These are phyloP conservation scores for Synergus japonicus DNA, from an alignment of 2,888 invertebrate genomes.

Conservation along the genomic window DNA sequence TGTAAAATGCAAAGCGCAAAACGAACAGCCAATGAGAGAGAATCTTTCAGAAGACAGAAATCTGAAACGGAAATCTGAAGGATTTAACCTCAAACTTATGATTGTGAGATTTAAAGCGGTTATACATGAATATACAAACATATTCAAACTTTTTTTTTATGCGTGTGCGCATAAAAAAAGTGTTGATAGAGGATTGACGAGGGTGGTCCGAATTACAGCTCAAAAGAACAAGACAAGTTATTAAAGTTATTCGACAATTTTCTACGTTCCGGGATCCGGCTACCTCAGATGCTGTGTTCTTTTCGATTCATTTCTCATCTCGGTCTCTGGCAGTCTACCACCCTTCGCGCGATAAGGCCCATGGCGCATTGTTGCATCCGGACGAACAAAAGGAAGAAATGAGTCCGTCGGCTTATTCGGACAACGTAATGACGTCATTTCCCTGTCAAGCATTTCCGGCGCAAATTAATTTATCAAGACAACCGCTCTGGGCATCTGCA, in stretches of 20 bases:
- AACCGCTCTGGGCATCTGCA: slow-evolving; percentile 33
- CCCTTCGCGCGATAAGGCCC: slow-evolving; percentile 25
- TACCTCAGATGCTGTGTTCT: background rate
- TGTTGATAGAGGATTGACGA: background rate
- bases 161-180: too few relatives aligned
- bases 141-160: too few relatives aligned
- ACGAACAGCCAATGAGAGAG: too few relatives aligned
- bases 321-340: background rate
- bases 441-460: slow-evolving; percentile 72
- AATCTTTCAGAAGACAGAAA: too few relatives aligned
- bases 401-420: slow-evolving; percentile 43
- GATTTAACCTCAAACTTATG: too few relatives aligned
- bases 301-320: slow-evolving; percentile 36
- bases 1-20: too few relatives aligned
- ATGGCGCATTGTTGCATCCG: slow-evolving; percentile 43
- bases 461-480: slow-evolving; percentile 74
- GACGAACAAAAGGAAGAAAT: slow-evolving; percentile 38
- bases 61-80: too few relatives aligned
- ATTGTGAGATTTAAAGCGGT: too few relatives aligned
- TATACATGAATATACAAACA: too few relatives aligned
- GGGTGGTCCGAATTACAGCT: background rate
- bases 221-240: background rate
- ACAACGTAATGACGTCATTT: slow-evolving; percentile 71
- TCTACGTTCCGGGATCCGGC: slow-evolving; percentile 22
- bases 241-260: slow-evolving; percentile 31